These are phyloP conservation scores for Synanthedon vespiformis DNA, from an alignment of 2,888 invertebrate species.

Conservation along the genomic window DNA sequence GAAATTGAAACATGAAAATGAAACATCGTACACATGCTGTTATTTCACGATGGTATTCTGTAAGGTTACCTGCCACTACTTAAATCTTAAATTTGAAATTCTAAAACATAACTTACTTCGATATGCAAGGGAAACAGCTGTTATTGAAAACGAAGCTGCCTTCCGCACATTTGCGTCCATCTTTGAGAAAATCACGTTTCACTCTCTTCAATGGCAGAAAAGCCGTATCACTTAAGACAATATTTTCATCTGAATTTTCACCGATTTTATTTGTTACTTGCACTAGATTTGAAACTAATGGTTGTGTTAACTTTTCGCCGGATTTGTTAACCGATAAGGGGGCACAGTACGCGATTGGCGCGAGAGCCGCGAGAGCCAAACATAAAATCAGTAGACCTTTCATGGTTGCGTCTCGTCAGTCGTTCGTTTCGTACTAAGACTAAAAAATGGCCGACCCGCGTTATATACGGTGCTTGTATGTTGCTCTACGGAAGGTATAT, in stretches of 20 bases:
- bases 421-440: too few species aligned
- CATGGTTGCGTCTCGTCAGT: neutral
- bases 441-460: too few species aligned
- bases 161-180: neutral
- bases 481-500: too few species aligned
- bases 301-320: neutral
- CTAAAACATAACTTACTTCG: neutral
- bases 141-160: neutral
- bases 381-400: neutral
- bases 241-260: neutral
- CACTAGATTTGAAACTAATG: too few species aligned
- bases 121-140: neutral
- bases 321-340: neutral
- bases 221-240: neutral
- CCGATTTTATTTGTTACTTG: too few species aligned
- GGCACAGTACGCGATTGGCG: neutral
- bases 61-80: too few species aligned
- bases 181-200: neutral
- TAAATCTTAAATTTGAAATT: neutral
- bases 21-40: too few species aligned
- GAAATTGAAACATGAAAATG: too few species aligned
- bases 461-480: too few species aligned
- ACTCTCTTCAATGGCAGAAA: neutral
- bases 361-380: neutral
- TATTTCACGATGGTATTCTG: too few species aligned